Evolutionary conservation across 2,797 vertebrate genomes (phyloP).

Genomic region (Antrozous pallidus): DNA sequence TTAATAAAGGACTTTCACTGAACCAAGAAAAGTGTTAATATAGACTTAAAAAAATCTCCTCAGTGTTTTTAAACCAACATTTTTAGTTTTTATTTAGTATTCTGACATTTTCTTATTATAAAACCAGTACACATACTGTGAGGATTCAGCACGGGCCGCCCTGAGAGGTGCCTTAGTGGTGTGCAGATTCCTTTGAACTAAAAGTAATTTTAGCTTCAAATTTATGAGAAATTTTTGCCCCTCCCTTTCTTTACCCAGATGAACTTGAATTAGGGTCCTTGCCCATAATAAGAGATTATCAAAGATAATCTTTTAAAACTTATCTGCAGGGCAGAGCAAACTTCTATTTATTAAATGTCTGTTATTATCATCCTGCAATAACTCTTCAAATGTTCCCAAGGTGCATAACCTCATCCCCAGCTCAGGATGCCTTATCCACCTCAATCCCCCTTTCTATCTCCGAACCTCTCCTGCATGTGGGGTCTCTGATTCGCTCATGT

Average conservation of each 20-base stretch:
- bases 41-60: not conserved
- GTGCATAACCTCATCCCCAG: not conserved
- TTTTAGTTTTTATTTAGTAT: slow-evolving; percentile 21
- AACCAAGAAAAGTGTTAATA: not conserved
- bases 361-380: not conserved
- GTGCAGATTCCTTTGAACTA: not conserved
- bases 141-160: not conserved
- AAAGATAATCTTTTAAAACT: not conserved
- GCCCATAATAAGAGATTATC: not conserved
- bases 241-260: not conserved
- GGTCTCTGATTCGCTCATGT: not conserved
- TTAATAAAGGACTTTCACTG: not conserved
- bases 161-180: not conserved
- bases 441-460: not conserved
- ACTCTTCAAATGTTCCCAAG: not conserved
- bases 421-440: not conserved
- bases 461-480: not conserved
- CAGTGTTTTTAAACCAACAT: not conserved
- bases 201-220: not conserved
- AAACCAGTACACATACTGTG: not conserved
- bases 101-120: not conserved
- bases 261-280: not conserved
- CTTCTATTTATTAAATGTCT: not conserved
- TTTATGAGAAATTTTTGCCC: not conserved
- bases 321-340: not conserved